These are phyloP conservation scores for Morpho helenor DNA, from an alignment of 2,888 invertebrate genomes.

Conservation along the genomic window DNA sequence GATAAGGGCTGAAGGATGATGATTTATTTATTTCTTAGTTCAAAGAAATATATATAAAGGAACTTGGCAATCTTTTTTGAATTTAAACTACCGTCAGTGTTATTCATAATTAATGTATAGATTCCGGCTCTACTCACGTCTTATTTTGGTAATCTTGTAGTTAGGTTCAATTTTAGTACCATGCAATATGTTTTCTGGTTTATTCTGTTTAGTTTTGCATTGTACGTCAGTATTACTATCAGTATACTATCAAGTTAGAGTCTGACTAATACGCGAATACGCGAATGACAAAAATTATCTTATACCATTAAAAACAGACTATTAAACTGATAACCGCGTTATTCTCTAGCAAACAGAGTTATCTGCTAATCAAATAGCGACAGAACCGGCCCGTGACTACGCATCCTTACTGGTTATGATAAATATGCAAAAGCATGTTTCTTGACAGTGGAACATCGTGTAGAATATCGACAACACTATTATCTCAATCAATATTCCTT, in stretches of 20 bases:
- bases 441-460: constrained; percentile 10
- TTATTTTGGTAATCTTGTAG: too few relatives aligned
- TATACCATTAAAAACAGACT: constrained; percentile 20
- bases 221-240: too few relatives aligned
- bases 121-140: too few relatives aligned
- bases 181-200: too few relatives aligned
- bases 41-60: too few relatives aligned
- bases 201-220: too few relatives aligned
- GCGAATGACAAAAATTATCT: constrained; percentile 22
- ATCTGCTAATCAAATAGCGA: constrained; percentile 50
- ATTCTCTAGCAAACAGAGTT: constrained; percentile 43
- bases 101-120: too few relatives aligned
- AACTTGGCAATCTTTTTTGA: too few relatives aligned
- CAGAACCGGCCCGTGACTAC: constrained; percentile 25
- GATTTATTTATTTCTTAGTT: too few relatives aligned
- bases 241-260: neutral
- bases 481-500: constrained; percentile 23
- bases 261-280: constrained; percentile 32
- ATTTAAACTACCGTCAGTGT: too few relatives aligned
- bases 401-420: constrained; percentile 22
- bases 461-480: constrained; percentile 24
- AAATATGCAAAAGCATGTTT: constrained; percentile 28
- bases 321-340: constrained; percentile 20
- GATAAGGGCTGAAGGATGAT: too few relatives aligned
- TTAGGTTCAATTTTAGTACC: too few relatives aligned